Percentiles rank a stretch among this genome's conserved stretches.
phyloP scores from a whole-genome alignment of 1,140 invertebrate species.

The Chrysomallon squamiferum region DNA sequence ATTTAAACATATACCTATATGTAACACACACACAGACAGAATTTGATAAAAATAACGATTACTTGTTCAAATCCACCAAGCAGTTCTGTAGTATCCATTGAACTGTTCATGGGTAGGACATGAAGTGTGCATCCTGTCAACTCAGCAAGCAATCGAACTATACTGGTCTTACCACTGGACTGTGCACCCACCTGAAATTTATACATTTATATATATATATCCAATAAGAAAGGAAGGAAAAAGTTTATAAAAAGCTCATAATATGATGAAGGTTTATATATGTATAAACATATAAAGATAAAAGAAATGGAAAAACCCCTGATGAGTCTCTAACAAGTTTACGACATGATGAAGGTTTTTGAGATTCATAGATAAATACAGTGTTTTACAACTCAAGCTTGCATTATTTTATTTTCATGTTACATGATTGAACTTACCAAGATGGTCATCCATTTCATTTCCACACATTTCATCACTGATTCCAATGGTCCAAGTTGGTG shows the following conservation, averaged over 20 bases:
- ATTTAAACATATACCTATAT: too few relatives aligned
- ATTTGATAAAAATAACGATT: not conserved
- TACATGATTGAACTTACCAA: constrained; percentile 69
- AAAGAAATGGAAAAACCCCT: too few relatives aligned
- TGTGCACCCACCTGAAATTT: constrained; percentile 74
- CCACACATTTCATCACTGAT: constrained; percentile 80
- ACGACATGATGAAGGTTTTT: too few relatives aligned
- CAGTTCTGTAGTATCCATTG: constrained; percentile 94
- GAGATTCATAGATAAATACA: too few relatives aligned
- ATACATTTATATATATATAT: not conserved
- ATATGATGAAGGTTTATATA: too few relatives aligned
- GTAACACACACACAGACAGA: too few relatives aligned
- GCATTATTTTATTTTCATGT: too few relatives aligned
- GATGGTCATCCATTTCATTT: constrained; percentile 92
- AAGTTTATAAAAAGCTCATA: too few relatives aligned
- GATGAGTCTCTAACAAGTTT: too few relatives aligned
- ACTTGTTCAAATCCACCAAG: constrained; percentile 97
- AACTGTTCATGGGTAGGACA: constrained; percentile 85
- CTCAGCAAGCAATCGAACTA: constrained; percentile 77
- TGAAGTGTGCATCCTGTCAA: constrained; percentile 77
- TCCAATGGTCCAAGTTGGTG: constrained; percentile 68
- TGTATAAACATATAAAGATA: too few relatives aligned
- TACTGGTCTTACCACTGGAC: constrained; percentile 82
- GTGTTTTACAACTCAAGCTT: too few relatives aligned
- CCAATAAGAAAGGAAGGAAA: too few relatives aligned